phyloP scores from a whole-genome alignment of 2,113 vertebrate species.

The Oncorhynchus kisutch region DNA sequence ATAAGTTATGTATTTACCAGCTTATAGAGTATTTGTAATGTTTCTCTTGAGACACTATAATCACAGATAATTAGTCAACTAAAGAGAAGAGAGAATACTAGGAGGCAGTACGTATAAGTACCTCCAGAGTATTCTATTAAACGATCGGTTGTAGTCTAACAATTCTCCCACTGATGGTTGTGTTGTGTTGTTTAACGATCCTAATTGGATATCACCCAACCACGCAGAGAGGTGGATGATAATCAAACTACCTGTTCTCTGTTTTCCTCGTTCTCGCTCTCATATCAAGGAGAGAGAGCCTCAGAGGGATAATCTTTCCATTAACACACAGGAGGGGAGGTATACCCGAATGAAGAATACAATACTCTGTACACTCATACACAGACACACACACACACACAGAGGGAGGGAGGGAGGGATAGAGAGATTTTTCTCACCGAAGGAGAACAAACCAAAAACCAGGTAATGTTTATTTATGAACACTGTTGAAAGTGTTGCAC shows the following conservation, averaged over 20 bases:
- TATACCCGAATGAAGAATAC: neutral
- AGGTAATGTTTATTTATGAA: constrained; percentile 27
- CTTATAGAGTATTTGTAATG: constrained; percentile 22
- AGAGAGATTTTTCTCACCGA: constrained; percentile 33
- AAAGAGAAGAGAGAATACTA: constrained; percentile 65
- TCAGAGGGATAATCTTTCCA: constrained; percentile 52
- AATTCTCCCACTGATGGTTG: constrained; percentile 76
- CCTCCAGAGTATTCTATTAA: constrained; percentile 64
- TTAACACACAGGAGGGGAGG: constrained; percentile 39
- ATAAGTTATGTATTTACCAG: neutral
- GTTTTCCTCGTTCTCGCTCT: constrained; percentile 33
- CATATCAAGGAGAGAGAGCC: constrained; percentile 51
- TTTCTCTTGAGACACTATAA: constrained; percentile 53
- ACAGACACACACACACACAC: neutral
- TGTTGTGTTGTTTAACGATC: constrained; percentile 77
- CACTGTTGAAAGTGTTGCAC: constrained; percentile 46
- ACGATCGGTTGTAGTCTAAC: constrained; percentile 63
- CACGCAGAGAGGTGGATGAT: constrained; percentile 17
- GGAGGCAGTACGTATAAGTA: constrained; percentile 61
- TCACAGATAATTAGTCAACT: constrained; percentile 40
- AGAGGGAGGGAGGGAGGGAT: neutral
- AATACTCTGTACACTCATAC: neutral
- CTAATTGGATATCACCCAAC: constrained; percentile 74
- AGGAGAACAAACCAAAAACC: constrained; percentile 55
- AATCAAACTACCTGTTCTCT: constrained; percentile 49